Evolutionary conservation across 2,888 invertebrate genomes (phyloP), one percentile per base, ranked within the genome.

Genomic region (Meloe dianella): DNA sequence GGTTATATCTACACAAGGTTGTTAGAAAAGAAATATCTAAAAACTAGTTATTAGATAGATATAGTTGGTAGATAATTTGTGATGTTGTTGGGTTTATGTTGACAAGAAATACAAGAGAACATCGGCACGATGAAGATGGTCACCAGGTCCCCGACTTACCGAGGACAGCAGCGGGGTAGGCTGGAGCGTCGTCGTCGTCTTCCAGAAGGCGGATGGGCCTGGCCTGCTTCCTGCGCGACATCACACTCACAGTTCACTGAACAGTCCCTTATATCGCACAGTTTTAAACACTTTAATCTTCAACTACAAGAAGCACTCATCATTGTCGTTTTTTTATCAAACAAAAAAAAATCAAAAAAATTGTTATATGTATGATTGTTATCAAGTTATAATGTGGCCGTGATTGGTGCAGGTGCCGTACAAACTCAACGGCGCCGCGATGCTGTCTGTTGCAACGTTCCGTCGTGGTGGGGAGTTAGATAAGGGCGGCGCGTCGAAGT

Each of bases 201-300:
- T 86, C 86, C 71, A 85, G 83, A 74, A 85, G 84, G 71, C 85
- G 82, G 74, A 85, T 85, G 72, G 87, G 87, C 73, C 86, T 82
- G 61, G 86, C 86, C 77, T 87, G 87, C 82, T 87, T 87, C 79
- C 87, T 81, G 69, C 87, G 84, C 74, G 87, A 86, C 86, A 86
- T 86, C 73, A 78, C 81, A 77, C 73, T 71, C 75, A 78, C 77
- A 75, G 75, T 73, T 77, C 78, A 77, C 79, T 76, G 75, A 76
- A 78, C 78, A 71, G 74, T 76, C 74, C 67, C 64, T 9, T 47
- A 20, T 20, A 47, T 47, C 47, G 47, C 47, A 47, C 67, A 66
- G 38, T 61, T 67, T 67, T 68, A 4, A 64, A 61, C 68, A 65
- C 61, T 63, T 64, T 66, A 71, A 74, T 71, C 71, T 70, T 76